A percentile compares a stretch with the other conserved stretches of the same genome.
These are phyloP conservation scores for Holacanthella duospinosa DNA, from an alignment of 2,888 invertebrate genomes.

Conservation along the genomic window DNA sequence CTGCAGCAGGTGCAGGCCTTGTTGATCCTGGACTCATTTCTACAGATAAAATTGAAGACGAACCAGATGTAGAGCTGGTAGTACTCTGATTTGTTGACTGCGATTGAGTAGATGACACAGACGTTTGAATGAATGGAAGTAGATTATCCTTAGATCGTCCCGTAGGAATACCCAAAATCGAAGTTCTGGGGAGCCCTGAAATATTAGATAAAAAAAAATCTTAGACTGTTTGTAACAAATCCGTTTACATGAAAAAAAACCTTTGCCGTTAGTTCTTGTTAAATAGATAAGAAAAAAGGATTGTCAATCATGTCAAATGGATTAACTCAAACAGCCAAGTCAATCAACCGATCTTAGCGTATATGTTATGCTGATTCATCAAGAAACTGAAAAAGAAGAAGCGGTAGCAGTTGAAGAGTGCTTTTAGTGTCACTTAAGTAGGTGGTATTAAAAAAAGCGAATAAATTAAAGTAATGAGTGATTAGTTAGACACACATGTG, in stretches of 20 bases:
- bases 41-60: conserved; percentile 7
- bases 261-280: no score
- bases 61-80: conserved; percentile 39
- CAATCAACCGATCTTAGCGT: background rate
- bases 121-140: no score
- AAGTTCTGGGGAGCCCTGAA: conserved; percentile 48
- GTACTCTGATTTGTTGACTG: conserved; percentile 61
- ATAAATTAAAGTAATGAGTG: no score
- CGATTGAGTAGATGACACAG: background rate
- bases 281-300: background rate
- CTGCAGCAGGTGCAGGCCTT: conserved; percentile 46
- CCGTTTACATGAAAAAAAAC: no score
- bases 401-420: no score
- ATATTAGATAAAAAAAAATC: no score
- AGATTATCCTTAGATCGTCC: conserved; percentile 51
- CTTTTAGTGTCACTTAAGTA: no score
- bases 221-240: no score
- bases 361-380: no score
- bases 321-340: background rate
- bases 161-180: conserved; percentile 65
- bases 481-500: no score
- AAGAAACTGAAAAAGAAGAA: no score
- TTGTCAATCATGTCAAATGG: background rate
- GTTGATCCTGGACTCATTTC: conserved; percentile 5
- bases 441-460: no score